These are phyloP conservation scores for Gnatocerus cornutus DNA, from an alignment of 2,888 invertebrate genomes.

Conservation along the genomic window DNA sequence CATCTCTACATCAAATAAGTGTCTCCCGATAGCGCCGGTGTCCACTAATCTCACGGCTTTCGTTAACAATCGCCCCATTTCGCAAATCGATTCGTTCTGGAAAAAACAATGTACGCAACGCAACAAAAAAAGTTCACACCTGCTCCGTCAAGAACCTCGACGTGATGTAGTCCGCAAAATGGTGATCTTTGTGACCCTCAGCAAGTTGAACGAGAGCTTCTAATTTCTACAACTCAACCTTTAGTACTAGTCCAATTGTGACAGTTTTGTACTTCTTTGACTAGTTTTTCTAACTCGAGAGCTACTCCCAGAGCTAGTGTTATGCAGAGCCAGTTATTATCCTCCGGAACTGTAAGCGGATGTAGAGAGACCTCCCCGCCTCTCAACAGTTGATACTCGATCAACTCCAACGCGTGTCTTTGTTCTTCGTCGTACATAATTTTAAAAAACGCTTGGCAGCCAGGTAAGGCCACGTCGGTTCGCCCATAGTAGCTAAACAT, in stretches of 20 bases:
- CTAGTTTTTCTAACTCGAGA: constrained; percentile 64
- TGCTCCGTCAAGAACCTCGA: constrained; percentile 75
- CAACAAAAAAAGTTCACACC: constrained; percentile 49
- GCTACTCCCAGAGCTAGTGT: constrained; percentile 68
- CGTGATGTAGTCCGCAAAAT: constrained; percentile 73
- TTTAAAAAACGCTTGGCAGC: constrained; percentile 70
- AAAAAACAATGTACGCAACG: constrained; percentile 20
- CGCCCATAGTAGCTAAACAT: constrained; percentile 75
- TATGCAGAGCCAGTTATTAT: constrained; percentile 69
- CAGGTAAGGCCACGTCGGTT: constrained; percentile 70
- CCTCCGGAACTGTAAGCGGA: constrained; percentile 60
- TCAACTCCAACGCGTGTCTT: constrained; percentile 70
- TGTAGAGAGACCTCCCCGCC: constrained; percentile 70
- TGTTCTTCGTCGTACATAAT: constrained; percentile 73
- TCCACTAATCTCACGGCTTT: constrained; percentile 59
- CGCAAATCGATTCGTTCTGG: constrained; percentile 65
- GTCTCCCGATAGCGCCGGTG: constrained; percentile 58
- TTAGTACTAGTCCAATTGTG: background rate
- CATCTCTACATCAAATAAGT: constrained; percentile 66
- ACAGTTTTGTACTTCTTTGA: constrained; percentile 62
- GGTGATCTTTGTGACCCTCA: constrained; percentile 71
- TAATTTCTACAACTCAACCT: constrained; percentile 65
- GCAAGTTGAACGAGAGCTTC: constrained; percentile 69
- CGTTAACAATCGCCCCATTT: constrained; percentile 61
- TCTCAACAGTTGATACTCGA: constrained; percentile 71